These are phyloP conservation scores for Hedychridium roseum DNA, from an alignment of 2,888 invertebrate species.

Conservation along the genomic window DNA sequence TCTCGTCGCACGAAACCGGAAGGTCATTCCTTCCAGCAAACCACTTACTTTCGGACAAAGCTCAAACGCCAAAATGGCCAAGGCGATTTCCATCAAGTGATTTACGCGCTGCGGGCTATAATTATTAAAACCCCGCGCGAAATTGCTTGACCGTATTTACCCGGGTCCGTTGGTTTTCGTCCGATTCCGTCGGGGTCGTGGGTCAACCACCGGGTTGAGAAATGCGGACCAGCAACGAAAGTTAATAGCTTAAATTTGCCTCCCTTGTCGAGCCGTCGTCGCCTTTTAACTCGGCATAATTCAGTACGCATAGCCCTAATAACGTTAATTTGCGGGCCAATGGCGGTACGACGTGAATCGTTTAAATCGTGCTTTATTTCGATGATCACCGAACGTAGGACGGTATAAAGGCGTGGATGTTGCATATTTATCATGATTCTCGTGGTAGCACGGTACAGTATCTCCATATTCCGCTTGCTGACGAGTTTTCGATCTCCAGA, in stretches of 20 bases:
- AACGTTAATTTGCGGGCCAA: too few species aligned
- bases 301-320: too few species aligned
- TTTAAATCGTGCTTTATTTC: too few species aligned
- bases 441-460: too few species aligned
- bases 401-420: too few species aligned
- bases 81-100: slow-evolving; percentile 49
- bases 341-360: too few species aligned
- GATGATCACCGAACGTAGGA: too few species aligned
- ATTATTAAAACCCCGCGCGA: slow-evolving; percentile 48
- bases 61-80: slow-evolving; percentile 18
- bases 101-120: slow-evolving; percentile 46
- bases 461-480: too few species aligned
- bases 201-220: slow-evolving; percentile 26
- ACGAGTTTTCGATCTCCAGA: slow-evolving; percentile 12
- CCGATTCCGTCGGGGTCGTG: slow-evolving; percentile 5
- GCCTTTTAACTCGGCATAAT: too few species aligned
- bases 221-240: slow-evolving; percentile 29
- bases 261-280: not conserved
- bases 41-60: slow-evolving; percentile 38
- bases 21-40: slow-evolving; percentile 45
- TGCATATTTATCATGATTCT: too few species aligned
- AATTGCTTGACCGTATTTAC: slow-evolving; percentile 38
- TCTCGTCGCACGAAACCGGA: slow-evolving; percentile 27
- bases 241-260: slow-evolving; percentile 12
- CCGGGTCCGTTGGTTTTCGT: too few species aligned